Base-by-base conservation (phyloP, 2,113 vertebrate genomes). In the Onychostoma macrolepis region DNA sequence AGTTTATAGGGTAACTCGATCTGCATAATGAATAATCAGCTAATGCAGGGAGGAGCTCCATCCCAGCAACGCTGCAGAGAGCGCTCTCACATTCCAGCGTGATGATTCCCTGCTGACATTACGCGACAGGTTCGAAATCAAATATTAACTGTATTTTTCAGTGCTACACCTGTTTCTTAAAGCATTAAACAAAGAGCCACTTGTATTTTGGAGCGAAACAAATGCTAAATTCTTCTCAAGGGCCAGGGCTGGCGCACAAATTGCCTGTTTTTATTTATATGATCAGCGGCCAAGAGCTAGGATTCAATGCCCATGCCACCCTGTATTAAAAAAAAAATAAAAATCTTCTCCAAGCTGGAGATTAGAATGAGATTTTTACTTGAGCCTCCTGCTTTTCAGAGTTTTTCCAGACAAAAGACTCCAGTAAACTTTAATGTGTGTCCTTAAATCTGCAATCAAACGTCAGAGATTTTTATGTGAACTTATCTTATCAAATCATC, bases 11-110 rank as follows among this genome's bases (percentile, higher is more conserved):
- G 67, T 41, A 67, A 28, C 80, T 63, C 36, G 43, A 89, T 85
- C 86, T 83, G 86, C 88, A 89, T 89, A 87, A 87, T 87, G 88
- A 87, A 83, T 83, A 85, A 87, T 87, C 83, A 83, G 85, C 88
- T 89, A 86, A 86, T 89, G 81, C 75, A 69, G 75, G 21, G 56
- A 86, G 72, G 82, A 87, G 75, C 19, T 86, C 58, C 65, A 65
- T 63, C 50, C 83, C 65, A 41, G 43, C 30, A 80, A 63, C 12
- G 5, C 38, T 41, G 67, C 69, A 58, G 53, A 58, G 86, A 24
- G 30, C 72, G n/a, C 33, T 33, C 5, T 33, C 77, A 50, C 77
- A 86, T 28, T 75, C 48, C 48, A 28, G 48, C 58, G 28, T 10
- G 24, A 33, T 26, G 12, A 74, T 77, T 85, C 71, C 19, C 69